Conservation (phyloP, 2,113 vertebrate species). For the Lipotes vexillifer region DNA sequence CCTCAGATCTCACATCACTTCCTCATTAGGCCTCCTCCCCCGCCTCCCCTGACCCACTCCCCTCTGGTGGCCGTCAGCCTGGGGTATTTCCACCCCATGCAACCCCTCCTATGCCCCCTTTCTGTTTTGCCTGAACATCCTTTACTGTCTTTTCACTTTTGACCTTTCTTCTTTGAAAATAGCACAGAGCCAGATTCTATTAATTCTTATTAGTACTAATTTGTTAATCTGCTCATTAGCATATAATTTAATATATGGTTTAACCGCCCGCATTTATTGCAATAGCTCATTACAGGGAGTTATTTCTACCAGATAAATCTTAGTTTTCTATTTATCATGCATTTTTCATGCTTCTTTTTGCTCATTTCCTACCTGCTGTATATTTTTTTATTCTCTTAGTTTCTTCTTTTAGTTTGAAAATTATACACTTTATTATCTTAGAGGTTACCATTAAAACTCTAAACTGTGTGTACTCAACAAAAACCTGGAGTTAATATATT, state of each 20-base stretch:
- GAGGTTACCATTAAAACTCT: not conserved
- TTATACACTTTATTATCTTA: not conserved
- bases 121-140: not conserved
- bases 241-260: not conserved
- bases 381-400: not conserved
- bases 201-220: not conserved
- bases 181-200: not conserved
- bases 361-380: not conserved
- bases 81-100: not conserved
- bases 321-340: not conserved
- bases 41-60: fast-evolving
- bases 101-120: not conserved
- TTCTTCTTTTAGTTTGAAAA: not conserved
- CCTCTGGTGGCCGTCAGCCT: not conserved
- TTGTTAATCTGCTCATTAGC: not conserved
- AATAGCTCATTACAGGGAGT: too few relatives aligned
- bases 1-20: not conserved
- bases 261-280: fast-evolving
- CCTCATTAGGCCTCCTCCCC: not conserved
- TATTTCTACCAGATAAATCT: not conserved
- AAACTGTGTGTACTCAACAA: not conserved
- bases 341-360: not conserved
- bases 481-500: not conserved
- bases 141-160: not conserved
- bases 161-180: not conserved